Evolutionary conservation across 2,888 invertebrate species (phyloP).

Genomic region (Andrena trimmerana): DNA sequence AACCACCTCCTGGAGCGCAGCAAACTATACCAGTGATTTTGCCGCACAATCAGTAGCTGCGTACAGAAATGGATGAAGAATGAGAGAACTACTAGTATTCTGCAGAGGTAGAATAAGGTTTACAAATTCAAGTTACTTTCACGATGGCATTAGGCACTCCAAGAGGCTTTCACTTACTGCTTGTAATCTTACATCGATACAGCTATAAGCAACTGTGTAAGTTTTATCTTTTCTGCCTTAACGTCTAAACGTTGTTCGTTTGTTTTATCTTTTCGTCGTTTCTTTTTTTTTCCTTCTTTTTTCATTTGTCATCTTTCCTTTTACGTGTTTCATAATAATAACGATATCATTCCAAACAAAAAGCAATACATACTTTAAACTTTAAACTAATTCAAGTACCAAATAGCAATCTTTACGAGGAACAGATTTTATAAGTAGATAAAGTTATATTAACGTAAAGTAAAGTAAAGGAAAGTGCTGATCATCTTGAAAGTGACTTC

Average conservation of each 20-base stretch:
- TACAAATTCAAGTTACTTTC: conserved; percentile 74
- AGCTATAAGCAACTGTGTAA: conserved; percentile 12
- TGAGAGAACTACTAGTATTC: conserved; percentile 77
- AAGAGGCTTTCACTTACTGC: conserved; percentile 40
- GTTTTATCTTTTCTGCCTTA: conserved; percentile 8
- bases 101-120: conserved; percentile 72
- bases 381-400: conserved; percentile 1
- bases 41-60: conserved; percentile 86
- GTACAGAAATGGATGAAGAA: conserved; percentile 81
- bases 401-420: neutral
- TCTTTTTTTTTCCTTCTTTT: no score
- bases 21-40: conserved; percentile 85
- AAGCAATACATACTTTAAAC: conserved; percentile 5
- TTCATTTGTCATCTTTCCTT: no score
- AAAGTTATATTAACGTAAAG: conserved; percentile 24
- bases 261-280: neutral
- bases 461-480: conserved; percentile 37
- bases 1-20: conserved; percentile 85
- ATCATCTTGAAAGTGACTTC: conserved; percentile 73
- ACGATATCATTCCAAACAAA: conserved; percentile 33
- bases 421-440: conserved; percentile 11
- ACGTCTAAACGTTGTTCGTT: neutral
- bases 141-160: conserved; percentile 63
- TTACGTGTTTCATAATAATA: neutral
- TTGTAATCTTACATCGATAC: conserved; percentile 42